Conservation (phyloP, 2,797 vertebrate genomes). For the Crax fasciolata region DNA sequence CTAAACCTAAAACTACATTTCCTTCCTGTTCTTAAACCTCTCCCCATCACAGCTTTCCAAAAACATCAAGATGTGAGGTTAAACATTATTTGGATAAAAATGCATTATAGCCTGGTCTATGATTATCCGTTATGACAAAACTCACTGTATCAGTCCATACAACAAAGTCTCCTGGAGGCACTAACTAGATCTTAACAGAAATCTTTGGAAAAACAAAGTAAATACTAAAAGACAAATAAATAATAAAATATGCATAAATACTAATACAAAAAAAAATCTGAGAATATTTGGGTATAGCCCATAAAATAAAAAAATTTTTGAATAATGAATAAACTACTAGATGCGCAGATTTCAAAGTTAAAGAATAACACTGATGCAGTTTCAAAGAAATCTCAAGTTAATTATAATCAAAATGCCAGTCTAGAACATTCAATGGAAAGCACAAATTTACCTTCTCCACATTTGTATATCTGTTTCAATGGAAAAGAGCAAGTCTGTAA, state of each 20-base stretch:
- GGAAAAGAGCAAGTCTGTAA: conserved; percentile 96
- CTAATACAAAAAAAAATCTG: neutral
- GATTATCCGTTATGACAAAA: neutral
- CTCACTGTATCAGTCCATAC: neutral
- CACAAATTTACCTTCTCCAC: conserved; percentile 93
- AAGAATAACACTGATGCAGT: neutral
- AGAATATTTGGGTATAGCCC: neutral
- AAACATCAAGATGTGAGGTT: neutral
- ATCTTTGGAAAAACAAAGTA: neutral
- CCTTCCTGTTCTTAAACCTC: conserved; percentile 6
- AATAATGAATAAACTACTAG: neutral
- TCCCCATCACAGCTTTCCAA: neutral
- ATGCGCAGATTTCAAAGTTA: neutral
- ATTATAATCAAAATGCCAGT: neutral
- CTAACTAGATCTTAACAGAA: neutral
- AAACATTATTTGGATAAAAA: neutral
- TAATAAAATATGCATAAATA: neutral
- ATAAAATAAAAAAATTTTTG: neutral
- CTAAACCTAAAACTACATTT: neutral
- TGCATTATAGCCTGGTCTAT: neutral
- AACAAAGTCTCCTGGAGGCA: neutral
- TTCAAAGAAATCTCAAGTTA: neutral
- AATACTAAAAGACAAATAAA: neutral
- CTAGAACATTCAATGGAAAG: neutral
- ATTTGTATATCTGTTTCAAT: conserved; percentile 98